Evolutionary conservation across 2,888 invertebrate genomes (phyloP).

Genomic region (Dioctria rufipes): DNA sequence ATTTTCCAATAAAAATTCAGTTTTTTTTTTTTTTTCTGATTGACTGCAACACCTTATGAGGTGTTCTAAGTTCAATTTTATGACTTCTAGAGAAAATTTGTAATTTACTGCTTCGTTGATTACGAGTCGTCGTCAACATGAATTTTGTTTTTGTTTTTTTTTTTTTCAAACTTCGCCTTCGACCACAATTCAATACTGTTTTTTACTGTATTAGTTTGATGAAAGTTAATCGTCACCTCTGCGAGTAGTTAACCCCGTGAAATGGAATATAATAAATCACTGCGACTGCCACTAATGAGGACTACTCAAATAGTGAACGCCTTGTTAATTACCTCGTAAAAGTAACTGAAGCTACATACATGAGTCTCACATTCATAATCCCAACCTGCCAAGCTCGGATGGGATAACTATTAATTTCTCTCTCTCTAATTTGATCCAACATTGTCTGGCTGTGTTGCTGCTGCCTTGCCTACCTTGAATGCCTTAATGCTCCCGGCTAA

Average conservation of each 20-base stretch:
- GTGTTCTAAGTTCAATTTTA: not conserved
- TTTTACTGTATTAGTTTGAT: not conserved
- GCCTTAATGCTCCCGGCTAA: not conserved
- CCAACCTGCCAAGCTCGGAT: not conserved
- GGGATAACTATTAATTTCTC: constrained; percentile 30
- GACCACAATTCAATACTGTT: not conserved
- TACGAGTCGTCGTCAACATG: not conserved
- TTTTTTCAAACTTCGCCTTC: not conserved
- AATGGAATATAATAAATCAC: constrained; percentile 29
- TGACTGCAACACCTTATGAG: too few species aligned
- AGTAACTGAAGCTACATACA: not conserved
- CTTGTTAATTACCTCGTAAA: constrained; percentile 36
- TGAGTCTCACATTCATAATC: not conserved
- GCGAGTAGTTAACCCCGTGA: constrained; percentile 5
- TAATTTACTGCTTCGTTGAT: not conserved
- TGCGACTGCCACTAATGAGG: constrained; percentile 21
- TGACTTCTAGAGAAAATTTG: not conserved
- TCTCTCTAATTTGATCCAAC: constrained; percentile 12
- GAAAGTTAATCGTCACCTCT: constrained; percentile 19
- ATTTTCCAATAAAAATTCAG: too few species aligned
- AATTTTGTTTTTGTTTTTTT: too few species aligned
- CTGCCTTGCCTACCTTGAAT: not conserved
- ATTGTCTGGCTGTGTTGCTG: not conserved
- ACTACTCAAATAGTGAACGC: constrained; percentile 40
- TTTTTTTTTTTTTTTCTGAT: too few species aligned